Percentiles rank a stretch among this genome's conserved stretches.
Conservation (phyloP, 2,888 invertebrate genomes). For the Rotaria sp. region DNA sequence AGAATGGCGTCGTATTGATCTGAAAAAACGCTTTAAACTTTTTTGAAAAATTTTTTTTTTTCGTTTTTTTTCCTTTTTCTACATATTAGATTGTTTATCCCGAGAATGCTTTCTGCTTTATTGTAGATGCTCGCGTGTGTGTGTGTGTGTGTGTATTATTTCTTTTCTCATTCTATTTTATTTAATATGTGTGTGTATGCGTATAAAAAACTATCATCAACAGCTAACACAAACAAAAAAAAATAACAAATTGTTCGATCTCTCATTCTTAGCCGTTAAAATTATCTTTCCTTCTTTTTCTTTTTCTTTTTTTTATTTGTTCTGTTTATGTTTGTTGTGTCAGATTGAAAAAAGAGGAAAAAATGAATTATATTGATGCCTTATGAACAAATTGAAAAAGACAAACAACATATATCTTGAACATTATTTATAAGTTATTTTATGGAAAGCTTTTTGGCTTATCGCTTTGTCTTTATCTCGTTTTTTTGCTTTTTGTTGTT, state of each 20-base stretch:
- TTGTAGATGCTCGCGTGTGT: not conserved
- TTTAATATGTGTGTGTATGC: not conserved
- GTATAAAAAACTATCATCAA: not conserved
- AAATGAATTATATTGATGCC: not conserved
- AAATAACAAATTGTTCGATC: not conserved
- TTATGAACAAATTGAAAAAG: not conserved
- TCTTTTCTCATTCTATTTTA: not conserved
- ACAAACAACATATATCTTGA: not conserved
- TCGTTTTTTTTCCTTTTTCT: not conserved
- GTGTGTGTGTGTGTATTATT: conserved; percentile 15
- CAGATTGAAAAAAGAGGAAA: not conserved
- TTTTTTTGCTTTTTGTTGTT: not conserved
- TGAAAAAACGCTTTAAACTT: conserved; percentile 84
- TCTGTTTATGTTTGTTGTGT: not conserved
- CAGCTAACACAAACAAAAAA: not conserved
- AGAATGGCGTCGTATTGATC: conserved; percentile 93
- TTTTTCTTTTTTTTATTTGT: not conserved
- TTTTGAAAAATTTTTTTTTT: conserved; percentile 64
- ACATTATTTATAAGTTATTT: not conserved
- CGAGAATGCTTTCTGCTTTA: conserved; percentile 24
- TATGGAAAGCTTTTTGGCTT: not conserved
- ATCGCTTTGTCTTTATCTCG: not conserved
- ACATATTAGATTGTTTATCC: conserved; percentile 1
- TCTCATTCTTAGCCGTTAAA: not conserved
- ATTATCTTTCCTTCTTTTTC: not conserved